Percentiles rank a stretch among this genome's conserved stretches.
Conservation (phyloP, 2,113 vertebrate genomes). For the Pantherophis guttatus region DNA sequence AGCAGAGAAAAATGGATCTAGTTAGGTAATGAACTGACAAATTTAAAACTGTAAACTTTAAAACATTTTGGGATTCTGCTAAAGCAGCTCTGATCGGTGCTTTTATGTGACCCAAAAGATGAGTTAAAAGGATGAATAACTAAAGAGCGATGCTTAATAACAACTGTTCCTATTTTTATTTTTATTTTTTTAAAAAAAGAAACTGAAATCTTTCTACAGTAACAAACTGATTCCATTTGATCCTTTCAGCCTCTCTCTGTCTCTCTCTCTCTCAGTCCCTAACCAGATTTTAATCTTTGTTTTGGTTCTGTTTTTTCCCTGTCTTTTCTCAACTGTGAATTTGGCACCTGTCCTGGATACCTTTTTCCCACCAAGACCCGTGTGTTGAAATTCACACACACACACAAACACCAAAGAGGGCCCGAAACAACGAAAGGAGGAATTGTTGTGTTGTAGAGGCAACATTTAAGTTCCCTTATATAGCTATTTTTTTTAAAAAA, state of each 20-base stretch:
- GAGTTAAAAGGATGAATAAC: constrained; percentile 65
- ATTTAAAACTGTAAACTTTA: background rate
- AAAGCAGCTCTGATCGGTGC: constrained; percentile 38
- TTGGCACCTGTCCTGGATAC: constrained; percentile 27
- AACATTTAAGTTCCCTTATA: background rate
- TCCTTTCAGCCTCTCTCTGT: background rate
- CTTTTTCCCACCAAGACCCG: background rate
- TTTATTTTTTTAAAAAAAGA: background rate
- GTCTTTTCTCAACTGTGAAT: constrained; percentile 6
- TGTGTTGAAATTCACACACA: background rate
- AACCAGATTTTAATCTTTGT: background rate
- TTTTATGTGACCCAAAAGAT: constrained; percentile 59
- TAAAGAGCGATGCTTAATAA: constrained; percentile 54
- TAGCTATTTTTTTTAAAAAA: background rate
- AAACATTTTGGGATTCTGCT: constrained; percentile 40
- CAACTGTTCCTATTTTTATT: constrained; percentile 59
- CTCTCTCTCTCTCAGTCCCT: background rate
- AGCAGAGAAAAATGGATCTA: constrained; percentile 57
- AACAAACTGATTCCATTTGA: background rate
- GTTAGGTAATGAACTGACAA: constrained; percentile 49
- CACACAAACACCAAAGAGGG: background rate
- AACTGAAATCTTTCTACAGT: constrained; percentile 43
- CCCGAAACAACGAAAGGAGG: fast-evolving
- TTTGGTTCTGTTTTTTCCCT: background rate
- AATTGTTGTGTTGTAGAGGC: background rate